These are phyloP conservation scores for Adoxophyes honmai DNA, from an alignment of 1,140 invertebrate genomes.

Conservation along the genomic window DNA sequence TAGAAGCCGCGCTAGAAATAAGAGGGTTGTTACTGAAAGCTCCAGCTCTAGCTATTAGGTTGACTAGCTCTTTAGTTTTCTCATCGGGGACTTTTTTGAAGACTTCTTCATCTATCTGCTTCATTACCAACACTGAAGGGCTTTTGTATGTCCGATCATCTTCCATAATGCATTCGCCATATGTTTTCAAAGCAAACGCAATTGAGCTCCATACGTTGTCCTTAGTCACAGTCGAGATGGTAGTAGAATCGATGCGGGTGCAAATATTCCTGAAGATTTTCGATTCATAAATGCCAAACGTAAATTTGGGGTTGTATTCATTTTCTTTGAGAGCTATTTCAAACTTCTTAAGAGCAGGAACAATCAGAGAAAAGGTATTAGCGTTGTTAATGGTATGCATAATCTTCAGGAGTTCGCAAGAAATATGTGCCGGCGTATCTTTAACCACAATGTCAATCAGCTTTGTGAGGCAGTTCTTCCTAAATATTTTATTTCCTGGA, in stretches of 20 bases:
- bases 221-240: conserved; percentile 46
- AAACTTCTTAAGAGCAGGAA: conserved; percentile 42
- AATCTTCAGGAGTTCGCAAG: conserved; percentile 46
- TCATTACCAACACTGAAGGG: conserved; percentile 69
- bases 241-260: conserved; percentile 58
- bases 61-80: conserved; percentile 66
- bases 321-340: conserved; percentile 38
- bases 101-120: conserved; percentile 79
- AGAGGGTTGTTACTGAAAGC: conserved; percentile 74
- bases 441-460: conserved; percentile 45
- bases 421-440: conserved; percentile 53
- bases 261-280: conserved; percentile 65
- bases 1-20: conserved; percentile 79
- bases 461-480: conserved; percentile 53
- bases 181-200: conserved; percentile 57
- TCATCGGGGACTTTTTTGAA: conserved; percentile 69
- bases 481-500: conserved; percentile 47
- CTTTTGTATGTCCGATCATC: conserved; percentile 49
- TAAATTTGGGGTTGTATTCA: conserved; percentile 35
- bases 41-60: conserved; percentile 70
- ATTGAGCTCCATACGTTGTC: conserved; percentile 69
- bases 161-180: conserved; percentile 54
- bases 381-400: conserved; percentile 44
- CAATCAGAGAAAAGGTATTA: conserved; percentile 39
- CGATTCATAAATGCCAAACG: conserved; percentile 68